Evolutionary conservation across 2,797 vertebrate genomes (phyloP), one percentile per base, ranked within the genome.

Genomic region (Rhinella marina): DNA sequence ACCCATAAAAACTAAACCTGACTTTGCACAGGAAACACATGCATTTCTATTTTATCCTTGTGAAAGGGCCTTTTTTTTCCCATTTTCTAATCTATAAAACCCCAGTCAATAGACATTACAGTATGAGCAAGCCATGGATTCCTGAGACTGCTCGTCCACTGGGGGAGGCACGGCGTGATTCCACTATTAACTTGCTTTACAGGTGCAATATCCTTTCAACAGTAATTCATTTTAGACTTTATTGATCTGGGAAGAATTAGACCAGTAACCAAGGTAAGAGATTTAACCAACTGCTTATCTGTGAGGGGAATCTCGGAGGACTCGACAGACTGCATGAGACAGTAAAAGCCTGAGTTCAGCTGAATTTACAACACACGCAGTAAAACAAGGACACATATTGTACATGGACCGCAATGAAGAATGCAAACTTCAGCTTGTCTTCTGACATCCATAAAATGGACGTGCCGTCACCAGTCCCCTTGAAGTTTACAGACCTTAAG

Each of bases 231-330:
- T 82, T 89, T 82, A 77, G 84, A 54, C 56, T 89, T 88, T 86
- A 89, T 89, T 86, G 88, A 89, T 89, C 88, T 86, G 80, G 72
- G 52, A 64, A 82, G 79, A 89, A 89, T 86, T 86, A 88, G 73
- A 78, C 80, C 84, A 78, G 88, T 32, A 78, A 82, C 70, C 88
- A 78, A 79, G 84, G 87, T 85, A 88, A 86, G 64, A 83, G 79
- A 82, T 86, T 89, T 86, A 89, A 78, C 84, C 79, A 82, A 56
- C 77, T 81, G 48, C 80, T 86, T 89, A 89, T 89, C 79, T 70
- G 72, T 66, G 25, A 78, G 82, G 50, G 59, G 77, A 89, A 89
- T 89, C 88, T 82, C 84, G 17, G 25, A 59, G 88, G 88, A 75
- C 61, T 64, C 62, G 29, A 86, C 84, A 82, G 79, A 82, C 76